Evolutionary conservation across 92 coral and sea anemone genomes (phyloP), one percentile per base, ranked within the genome.

Genomic region (Epizoanthus scotinus): DNA sequence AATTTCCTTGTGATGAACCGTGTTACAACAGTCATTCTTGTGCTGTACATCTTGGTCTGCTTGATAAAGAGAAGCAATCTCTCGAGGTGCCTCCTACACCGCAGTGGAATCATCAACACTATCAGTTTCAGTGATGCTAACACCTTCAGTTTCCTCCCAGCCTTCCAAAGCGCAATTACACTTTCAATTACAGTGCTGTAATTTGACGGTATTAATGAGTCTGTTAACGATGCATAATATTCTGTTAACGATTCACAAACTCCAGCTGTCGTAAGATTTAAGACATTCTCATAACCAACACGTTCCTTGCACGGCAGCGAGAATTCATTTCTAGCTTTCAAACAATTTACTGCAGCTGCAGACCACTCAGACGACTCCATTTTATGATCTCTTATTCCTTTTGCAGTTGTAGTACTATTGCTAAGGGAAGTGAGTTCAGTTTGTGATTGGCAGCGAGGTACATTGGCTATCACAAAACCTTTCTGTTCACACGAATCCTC

Each of bases 171-270:
- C 52, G 63, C 34, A 5, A 91, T 71, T 9, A 93, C 78, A 28
- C 84, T 91, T 56, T 90, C 88, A 1, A 96, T 88, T 29, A 93
- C 78, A 49, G 75, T 82, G 42, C 83, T 44, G 24, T 89, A 79
- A 85, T 84, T 91, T 42, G 84, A 70, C 44, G 99, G 99, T 21
- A 96, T 84, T 68, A 96, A 81, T 5, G 99, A 75, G 66, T 96
- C 99, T 17, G 61, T 50, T 15, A 96, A 85, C 0, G 99, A 91
- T 15, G 86, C 83, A 70, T 93, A 96, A 66, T 87, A 93, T 42
- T 93, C 93, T 15, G 81, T 85, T 60, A 96, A 66, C 2, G 92
- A 83, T 59, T 89, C 90, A 3, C 87, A 89, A 80, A 96, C 86
- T 50, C 89, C 97, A 66, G 90, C 86, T 54, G 89, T 91, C 2